Conservation (phyloP, 2,888 invertebrate species). For the Serripes groenlandicus region DNA sequence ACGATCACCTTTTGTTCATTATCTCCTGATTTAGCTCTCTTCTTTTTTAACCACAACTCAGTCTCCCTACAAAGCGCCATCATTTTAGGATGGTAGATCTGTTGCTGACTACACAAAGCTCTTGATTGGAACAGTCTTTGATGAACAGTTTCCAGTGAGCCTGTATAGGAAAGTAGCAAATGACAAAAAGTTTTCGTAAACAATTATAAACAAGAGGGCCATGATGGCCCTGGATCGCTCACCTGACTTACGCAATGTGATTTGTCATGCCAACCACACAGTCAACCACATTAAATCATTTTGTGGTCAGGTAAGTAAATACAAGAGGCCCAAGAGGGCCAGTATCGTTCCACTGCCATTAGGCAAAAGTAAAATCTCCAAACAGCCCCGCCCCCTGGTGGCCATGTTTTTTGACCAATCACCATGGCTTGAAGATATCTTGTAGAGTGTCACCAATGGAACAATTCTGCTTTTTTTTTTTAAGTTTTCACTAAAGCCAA, state of each 20-base stretch:
- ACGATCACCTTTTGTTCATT: slow-evolving; percentile 64
- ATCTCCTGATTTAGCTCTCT: slow-evolving; percentile 52
- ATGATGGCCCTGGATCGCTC: not conserved
- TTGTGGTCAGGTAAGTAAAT: too few species aligned
- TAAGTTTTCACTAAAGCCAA: too few species aligned
- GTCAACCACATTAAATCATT: too few species aligned
- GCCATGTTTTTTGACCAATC: too few species aligned
- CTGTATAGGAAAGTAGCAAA: not conserved
- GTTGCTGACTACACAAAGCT: slow-evolving; percentile 26
- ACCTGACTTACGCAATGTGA: not conserved
- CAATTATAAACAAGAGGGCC: not conserved
- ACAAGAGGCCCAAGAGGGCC: too few species aligned
- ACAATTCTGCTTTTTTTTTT: too few species aligned
- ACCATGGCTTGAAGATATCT: too few species aligned
- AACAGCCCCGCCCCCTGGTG: too few species aligned
- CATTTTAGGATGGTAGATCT: slow-evolving; percentile 73
- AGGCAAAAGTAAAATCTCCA: too few species aligned
- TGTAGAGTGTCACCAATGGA: too few species aligned
- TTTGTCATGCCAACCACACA: too few species aligned
- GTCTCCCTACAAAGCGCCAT: slow-evolving; percentile 65
- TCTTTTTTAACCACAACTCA: slow-evolving; percentile 64
- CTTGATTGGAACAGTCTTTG: not conserved
- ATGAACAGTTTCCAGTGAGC: slow-evolving; percentile 1
- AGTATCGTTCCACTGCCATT: too few species aligned
- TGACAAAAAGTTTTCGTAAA: not conserved